Conservation (phyloP, 2,113 vertebrate genomes). For the Nothobranchius kuhntae region DNA sequence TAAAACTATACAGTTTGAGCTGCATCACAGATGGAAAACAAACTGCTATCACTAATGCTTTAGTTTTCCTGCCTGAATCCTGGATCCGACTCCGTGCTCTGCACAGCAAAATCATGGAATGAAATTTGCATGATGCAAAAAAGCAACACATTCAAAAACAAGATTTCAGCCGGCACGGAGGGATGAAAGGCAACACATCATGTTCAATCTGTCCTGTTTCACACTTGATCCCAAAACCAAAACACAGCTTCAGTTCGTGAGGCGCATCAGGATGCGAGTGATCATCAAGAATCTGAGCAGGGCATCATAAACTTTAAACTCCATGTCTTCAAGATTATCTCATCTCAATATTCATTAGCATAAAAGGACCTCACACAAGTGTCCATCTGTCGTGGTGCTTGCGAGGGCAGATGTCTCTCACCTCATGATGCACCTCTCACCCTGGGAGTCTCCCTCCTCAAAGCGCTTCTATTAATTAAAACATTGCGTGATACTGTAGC, state of each 20-base stretch:
- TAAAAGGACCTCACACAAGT: constrained; percentile 48
- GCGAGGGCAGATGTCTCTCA: constrained; percentile 76
- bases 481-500: constrained; percentile 40
- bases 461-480: constrained; percentile 76
- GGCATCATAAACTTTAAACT: neutral
- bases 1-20: constrained; percentile 69
- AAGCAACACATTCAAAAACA: neutral
- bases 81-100: neutral
- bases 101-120: neutral
- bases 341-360: constrained; percentile 61
- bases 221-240: constrained; percentile 4
- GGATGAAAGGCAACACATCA: too few relatives aligned
- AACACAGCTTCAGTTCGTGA: neutral
- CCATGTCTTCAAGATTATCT: constrained; percentile 13
- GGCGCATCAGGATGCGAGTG: neutral
- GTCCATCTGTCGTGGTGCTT: constrained; percentile 75
- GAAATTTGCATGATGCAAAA: neutral
- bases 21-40: constrained; percentile 71
- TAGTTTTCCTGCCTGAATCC: constrained; percentile 11
- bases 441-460: constrained; percentile 56
- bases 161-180: neutral
- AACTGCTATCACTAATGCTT: constrained; percentile 44
- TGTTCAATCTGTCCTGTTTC: neutral
- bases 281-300: neutral
- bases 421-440: constrained; percentile 64